Conservation (phyloP, 2,113 vertebrate genomes). For the Taurulus bubalis region DNA sequence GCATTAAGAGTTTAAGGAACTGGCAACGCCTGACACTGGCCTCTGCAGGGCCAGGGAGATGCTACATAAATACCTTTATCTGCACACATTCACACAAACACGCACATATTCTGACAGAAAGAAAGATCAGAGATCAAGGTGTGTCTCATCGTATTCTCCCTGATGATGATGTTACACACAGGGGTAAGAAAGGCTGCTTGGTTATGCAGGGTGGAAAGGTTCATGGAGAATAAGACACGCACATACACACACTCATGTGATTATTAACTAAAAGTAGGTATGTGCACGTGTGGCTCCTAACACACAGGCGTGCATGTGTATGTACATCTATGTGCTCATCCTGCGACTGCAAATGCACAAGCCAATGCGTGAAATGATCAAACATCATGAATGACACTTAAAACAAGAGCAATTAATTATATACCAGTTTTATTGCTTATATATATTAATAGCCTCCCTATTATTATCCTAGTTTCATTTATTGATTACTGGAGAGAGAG, state of each 20-base stretch:
- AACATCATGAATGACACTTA: neutral
- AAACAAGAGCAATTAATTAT: neutral
- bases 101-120: neutral
- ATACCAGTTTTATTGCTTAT: neutral
- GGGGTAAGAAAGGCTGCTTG: constrained; percentile 38
- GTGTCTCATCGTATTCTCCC: constrained; percentile 56
- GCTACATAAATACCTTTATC: constrained; percentile 41
- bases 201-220: neutral
- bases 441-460: neutral
- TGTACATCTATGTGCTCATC: too few relatives aligned
- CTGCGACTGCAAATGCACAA: too few relatives aligned
- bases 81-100: neutral
- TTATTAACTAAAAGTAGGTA: neutral
- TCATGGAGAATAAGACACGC: neutral
- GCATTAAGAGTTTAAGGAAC: constrained; percentile 49
- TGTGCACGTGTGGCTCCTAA: neutral
- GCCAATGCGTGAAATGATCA: neutral
- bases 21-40: constrained; percentile 39
- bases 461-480: neutral
- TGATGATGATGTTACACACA: constrained; percentile 48
- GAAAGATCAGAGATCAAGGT: constrained; percentile 51
- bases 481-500: neutral
- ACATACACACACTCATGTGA: neutral
- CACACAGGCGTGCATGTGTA: too few relatives aligned
- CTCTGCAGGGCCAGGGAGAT: constrained; percentile 38